These are phyloP conservation scores for Odontamblyopus lacepedii DNA, from an alignment of 2,797 vertebrate species.

Conservation along the genomic window DNA sequence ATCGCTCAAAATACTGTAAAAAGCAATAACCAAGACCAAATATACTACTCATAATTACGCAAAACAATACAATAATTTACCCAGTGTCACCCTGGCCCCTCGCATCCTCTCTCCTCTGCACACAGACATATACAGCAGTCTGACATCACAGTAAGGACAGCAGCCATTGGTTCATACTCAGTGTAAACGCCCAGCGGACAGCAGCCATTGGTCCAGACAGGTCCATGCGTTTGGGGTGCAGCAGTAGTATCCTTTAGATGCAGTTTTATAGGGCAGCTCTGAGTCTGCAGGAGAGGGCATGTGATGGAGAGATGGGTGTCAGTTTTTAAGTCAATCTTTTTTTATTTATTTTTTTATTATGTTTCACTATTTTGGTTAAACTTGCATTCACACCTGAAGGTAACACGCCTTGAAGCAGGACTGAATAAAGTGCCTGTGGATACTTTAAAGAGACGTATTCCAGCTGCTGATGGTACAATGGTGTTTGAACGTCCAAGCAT, in stretches of 20 bases:
- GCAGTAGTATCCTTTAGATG: neutral
- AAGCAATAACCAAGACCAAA: neutral
- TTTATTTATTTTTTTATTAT: too few species aligned
- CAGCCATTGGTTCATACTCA: neutral
- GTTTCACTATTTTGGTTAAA: too few species aligned
- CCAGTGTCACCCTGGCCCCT: neutral
- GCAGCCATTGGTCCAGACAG: neutral
- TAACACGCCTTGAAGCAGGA: neutral
- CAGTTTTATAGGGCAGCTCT: neutral
- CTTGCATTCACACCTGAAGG: neutral
- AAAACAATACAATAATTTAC: conserved; percentile 42
- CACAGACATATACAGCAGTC: conserved; percentile 43
- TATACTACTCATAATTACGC: neutral
- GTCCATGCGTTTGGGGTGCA: neutral
- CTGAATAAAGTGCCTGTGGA: neutral
- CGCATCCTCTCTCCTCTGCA: conserved; percentile 51
- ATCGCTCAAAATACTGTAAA: too few species aligned
- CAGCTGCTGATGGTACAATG: neutral
- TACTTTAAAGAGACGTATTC: neutral
- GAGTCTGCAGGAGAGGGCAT: neutral
- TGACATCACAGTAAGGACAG: conserved; percentile 44
- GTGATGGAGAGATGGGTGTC: neutral
- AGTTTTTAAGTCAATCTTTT: too few species aligned
- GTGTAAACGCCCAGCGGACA: neutral
- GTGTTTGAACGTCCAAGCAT: too few species aligned